Evolutionary conservation across 2,797 vertebrate species (phyloP), one percentile per base, ranked within the genome.

Genomic region (Xiphophorus birchmanni): DNA sequence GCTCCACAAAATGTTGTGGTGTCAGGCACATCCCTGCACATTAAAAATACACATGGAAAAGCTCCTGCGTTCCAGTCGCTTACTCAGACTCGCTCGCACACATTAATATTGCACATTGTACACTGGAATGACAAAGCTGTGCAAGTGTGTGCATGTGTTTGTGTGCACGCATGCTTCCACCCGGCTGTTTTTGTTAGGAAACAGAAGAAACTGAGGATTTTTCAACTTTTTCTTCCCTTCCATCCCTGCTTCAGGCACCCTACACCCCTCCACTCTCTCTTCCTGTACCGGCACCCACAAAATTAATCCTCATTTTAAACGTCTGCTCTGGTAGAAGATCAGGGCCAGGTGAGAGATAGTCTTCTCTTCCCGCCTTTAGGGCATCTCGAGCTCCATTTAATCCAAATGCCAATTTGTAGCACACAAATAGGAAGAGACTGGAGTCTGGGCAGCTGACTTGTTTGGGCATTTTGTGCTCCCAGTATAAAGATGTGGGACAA

Each of bases 331-430:
- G 87, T 83, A 88, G 91, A 90, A 89, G 91, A 94, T 95, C 93
- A 94, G 92, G 91, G 44, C 90, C 94, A 94, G 94, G 95, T 96
- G 92, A 94, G 90, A 93, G 93, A 94, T 91, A 91, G 92, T 91
- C 87, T 87, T 90, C 88, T 85, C 87, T 78, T 81, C 90, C 86
- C 84, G 89, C 94, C 95, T 95, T 90, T 90, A 54, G 95, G 95
- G 94, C 95, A 95, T 95, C 94, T 94, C 92, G 85, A 92, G 93
- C 97, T 96, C 96, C 96, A 96, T 98, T 99, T 98, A 97, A 99
- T 98, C 96, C 97, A 97, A 98, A 98, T 97, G 97, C 97, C 97
- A 98, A 98, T 98, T 98, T 98, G 97, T 96, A 97, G 96, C 96
- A 73, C 96, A 96, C 97, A 97, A 92, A 94, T 90, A 96, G 96